Evolutionary conservation across 2,797 vertebrate species (phyloP).

Genomic region (Lates japonicus): DNA sequence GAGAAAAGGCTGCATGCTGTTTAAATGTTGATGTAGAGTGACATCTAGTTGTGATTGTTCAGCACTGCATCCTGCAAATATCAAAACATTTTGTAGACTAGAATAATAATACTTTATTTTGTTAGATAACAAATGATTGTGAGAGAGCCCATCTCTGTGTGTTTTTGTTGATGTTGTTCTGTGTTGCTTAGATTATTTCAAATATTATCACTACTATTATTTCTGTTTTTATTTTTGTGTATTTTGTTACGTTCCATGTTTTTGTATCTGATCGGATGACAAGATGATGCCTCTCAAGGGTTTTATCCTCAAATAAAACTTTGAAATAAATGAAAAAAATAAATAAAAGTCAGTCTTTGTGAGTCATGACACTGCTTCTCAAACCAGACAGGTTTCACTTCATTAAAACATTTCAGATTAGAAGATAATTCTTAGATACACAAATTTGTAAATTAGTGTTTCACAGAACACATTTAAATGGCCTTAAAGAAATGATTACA

Average conservation of each 20-base stretch:
- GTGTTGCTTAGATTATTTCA: too few species aligned
- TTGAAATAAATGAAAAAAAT: neutral
- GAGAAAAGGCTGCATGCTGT: neutral
- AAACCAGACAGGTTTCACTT: neutral
- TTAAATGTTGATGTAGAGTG: slow-evolving; percentile 64
- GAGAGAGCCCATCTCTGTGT: too few species aligned
- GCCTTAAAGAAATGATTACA: too few species aligned
- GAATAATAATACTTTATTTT: neutral
- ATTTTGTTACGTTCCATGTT: too few species aligned
- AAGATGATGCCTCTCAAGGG: neutral
- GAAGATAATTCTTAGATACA: neutral
- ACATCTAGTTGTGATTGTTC: slow-evolving; percentile 71
- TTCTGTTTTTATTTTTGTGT: neutral
- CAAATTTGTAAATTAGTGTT: too few species aligned
- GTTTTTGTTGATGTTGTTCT: too few species aligned
- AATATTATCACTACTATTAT: neutral
- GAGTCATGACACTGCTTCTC: neutral
- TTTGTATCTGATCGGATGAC: too few species aligned
- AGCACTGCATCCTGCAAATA: slow-evolving; percentile 41
- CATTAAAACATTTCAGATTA: neutral
- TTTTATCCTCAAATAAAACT: too few species aligned
- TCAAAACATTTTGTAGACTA: neutral
- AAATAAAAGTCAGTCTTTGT: neutral
- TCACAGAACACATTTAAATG: too few species aligned
- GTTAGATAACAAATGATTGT: too few species aligned